Conservation (phyloP, 1,140 invertebrate genomes). For the Drosophila fuyamai region DNA sequence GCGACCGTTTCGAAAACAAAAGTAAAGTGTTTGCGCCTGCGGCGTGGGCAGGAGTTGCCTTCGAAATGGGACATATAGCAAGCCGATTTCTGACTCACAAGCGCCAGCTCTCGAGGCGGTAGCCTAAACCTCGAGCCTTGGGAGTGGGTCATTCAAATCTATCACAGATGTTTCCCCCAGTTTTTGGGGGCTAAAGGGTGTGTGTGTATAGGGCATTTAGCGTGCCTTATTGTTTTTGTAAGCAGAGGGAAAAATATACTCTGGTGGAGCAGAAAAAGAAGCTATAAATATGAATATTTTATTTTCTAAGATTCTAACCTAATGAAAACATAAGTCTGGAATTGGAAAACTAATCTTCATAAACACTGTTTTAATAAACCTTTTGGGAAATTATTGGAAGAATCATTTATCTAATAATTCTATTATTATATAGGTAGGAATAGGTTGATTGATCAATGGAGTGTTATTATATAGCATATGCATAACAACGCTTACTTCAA, state of each 20-base stretch:
- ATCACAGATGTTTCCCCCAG: conserved; percentile 35
- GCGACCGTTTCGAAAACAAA: conserved; percentile 68
- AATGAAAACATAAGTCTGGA: too few species aligned
- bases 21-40: conserved; percentile 73
- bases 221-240: neutral
- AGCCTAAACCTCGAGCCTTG: conserved; percentile 45
- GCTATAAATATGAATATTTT: too few species aligned
- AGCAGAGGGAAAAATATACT: conserved; percentile 1
- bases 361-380: too few species aligned
- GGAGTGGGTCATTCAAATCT: conserved; percentile 52
- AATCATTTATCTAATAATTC: too few species aligned
- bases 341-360: too few species aligned
- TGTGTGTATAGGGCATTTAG: conserved; percentile 25
- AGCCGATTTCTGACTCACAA: conserved; percentile 73
- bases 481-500: too few species aligned
- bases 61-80: conserved; percentile 59
- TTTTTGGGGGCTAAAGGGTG: neutral
- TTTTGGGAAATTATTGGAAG: too few species aligned
- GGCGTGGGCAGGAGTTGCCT: conserved; percentile 52
- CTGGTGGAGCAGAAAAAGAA: too few species aligned
- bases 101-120: conserved; percentile 48
- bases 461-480: too few species aligned
- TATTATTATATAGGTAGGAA: too few species aligned
- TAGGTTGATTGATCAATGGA: too few species aligned
- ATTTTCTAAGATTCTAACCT: too few species aligned